Evolutionary conservation across 2,797 vertebrate species (phyloP).

Genomic region (Muscicapa striata): DNA sequence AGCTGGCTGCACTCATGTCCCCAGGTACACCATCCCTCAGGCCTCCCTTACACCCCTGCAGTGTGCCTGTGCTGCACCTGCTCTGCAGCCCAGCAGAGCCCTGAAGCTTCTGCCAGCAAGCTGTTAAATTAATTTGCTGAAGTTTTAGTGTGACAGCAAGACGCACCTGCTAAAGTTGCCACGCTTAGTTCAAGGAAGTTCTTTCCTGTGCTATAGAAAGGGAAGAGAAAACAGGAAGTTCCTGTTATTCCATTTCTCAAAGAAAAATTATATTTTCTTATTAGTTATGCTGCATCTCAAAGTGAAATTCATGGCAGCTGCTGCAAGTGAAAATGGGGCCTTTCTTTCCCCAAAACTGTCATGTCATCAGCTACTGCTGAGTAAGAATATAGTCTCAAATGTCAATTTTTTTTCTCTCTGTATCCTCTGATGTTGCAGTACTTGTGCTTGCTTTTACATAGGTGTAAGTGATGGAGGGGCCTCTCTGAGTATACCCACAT

Average conservation of each 20-base stretch:
- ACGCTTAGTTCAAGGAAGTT: not conserved
- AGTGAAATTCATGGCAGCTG: conserved; percentile 9
- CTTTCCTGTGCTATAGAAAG: conserved; percentile 51
- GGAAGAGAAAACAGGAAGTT: conserved; percentile 10
- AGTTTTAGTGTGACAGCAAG: not conserved
- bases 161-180: conserved; percentile 70
- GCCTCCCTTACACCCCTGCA: not conserved
- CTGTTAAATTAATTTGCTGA: not conserved
- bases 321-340: not conserved
- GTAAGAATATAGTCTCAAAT: not conserved
- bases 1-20: not conserved
- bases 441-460: not conserved
- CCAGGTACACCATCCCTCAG: not conserved
- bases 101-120: not conserved
- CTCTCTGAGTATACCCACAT: not conserved
- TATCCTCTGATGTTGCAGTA: not conserved
- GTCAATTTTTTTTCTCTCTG: not conserved
- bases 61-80: not conserved
- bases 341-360: not conserved
- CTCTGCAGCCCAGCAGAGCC: not conserved
- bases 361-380: not conserved
- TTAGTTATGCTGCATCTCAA: not conserved
- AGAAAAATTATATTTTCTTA: not conserved
- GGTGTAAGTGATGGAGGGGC: not conserved
- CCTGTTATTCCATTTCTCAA: not conserved